Conservation (phyloP, 1,140 invertebrate genomes). For the Philopotamus ludificatus region DNA sequence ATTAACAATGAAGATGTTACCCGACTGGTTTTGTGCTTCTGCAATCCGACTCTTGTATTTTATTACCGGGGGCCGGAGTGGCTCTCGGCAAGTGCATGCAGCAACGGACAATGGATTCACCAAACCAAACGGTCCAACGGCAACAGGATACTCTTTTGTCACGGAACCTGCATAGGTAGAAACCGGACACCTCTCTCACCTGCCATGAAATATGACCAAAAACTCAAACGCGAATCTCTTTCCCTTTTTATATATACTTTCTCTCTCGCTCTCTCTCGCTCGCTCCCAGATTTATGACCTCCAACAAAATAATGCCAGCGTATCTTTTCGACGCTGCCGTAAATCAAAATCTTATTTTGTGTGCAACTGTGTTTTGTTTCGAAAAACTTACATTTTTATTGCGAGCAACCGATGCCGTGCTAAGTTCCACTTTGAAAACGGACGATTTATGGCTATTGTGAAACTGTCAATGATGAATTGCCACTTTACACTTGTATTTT, state of each 20-base stretch:
- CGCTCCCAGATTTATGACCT: not conserved
- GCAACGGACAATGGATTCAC: not conserved
- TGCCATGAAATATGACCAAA: constrained; percentile 20
- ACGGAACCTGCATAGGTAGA: not conserved
- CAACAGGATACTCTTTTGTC: not conserved
- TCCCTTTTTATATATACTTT: too few relatives aligned
- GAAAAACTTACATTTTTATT: not conserved
- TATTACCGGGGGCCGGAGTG: too few relatives aligned
- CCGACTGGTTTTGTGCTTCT: too few relatives aligned
- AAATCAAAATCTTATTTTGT: not conserved
- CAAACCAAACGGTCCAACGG: too few relatives aligned
- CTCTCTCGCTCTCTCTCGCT: not conserved
- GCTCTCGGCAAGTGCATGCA: not conserved
- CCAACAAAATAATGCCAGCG: not conserved
- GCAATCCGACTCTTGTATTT: not conserved
- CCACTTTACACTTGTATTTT: too few relatives aligned
- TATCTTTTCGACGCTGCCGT: not conserved
- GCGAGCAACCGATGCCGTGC: too few relatives aligned
- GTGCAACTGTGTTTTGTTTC: too few relatives aligned
- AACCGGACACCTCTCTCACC: constrained; percentile 8
- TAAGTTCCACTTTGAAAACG: too few relatives aligned
- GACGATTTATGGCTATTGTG: too few relatives aligned
- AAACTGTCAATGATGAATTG: too few relatives aligned
- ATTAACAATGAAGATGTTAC: not conserved
- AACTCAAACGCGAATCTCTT: too few relatives aligned